Conservation (phyloP, 2,113 vertebrate genomes). For the Reinhardtius hippoglossoides region DNA sequence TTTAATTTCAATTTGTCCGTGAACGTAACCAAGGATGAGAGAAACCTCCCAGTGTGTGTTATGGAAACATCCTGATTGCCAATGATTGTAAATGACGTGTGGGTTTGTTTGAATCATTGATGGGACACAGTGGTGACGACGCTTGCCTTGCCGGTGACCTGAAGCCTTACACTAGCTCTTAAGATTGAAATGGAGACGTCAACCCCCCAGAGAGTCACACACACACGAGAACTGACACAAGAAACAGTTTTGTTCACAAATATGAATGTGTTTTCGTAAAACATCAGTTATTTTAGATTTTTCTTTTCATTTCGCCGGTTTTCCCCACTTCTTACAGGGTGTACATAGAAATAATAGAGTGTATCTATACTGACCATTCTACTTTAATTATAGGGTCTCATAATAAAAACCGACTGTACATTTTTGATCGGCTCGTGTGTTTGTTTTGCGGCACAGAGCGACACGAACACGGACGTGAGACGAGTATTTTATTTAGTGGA, state of each 20-base stretch:
- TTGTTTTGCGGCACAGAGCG: slow-evolving; percentile 38
- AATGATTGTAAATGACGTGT: slow-evolving; percentile 60
- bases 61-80: slow-evolving; percentile 52
- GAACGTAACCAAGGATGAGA: neutral
- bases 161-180: slow-evolving; percentile 71
- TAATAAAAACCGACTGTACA: slow-evolving; percentile 79
- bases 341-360: slow-evolving; percentile 76
- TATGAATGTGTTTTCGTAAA: slow-evolving; percentile 71
- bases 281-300: slow-evolving; percentile 44
- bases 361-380: slow-evolving; percentile 76
- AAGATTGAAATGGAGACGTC: slow-evolving; percentile 58
- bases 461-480: neutral
- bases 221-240: slow-evolving; percentile 29
- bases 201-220: slow-evolving; percentile 25
- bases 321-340: slow-evolving; percentile 73
- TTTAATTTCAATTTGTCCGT: slow-evolving; percentile 32
- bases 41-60: slow-evolving; percentile 36
- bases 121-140: slow-evolving; percentile 50
- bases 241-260: slow-evolving; percentile 45
- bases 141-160: slow-evolving; percentile 67
- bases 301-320: slow-evolving; percentile 31
- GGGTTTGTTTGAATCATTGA: slow-evolving; percentile 41
- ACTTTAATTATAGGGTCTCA: slow-evolving; percentile 74
- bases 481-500: slow-evolving; percentile 35
- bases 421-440: slow-evolving; percentile 64